Base-by-base conservation (phyloP, 2,113 vertebrate species). In the Heliornis fulica region DNA sequence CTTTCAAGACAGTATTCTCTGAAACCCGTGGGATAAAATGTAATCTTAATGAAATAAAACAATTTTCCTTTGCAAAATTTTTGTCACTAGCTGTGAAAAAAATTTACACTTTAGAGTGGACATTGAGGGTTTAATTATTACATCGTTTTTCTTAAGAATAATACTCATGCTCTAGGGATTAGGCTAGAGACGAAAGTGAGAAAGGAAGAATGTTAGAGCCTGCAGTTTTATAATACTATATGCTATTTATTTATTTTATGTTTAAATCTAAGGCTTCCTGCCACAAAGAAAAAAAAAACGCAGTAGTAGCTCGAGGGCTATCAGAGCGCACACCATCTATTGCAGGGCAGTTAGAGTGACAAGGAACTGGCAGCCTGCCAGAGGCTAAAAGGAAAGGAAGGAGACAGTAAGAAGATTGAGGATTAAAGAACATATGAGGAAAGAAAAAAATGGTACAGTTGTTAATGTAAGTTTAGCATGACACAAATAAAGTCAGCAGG, bases 231-330 rank as follows among this genome's bases (percentile, higher is more conserved):
- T 59, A 78, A 72, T 59, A 72, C 68, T 93, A 95, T 59, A 54
- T 68, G 19, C 21, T 89, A 38, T 89, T 91, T 93, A 76, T 66
- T 92, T 96, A 82, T 93, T 95, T 94, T 50, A 69, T 93, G 29
- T 75, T 94, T 90, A 86, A 92, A 14, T 64, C 40, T 83, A 34
- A 70, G n/a, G 25, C 60, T 96, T 92, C 48, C 46, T 96, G 83
- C 32, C 53, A 69, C 54, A 78, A 15, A 32, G 65, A 60, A 78
- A 50, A 82, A 83, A n/a, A 56, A 56, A 94, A 87, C 40, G 50
- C 16, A 26, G 31, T 25, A 29, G n/a, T 40, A 90, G 63, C 86
- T 93, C 7, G 34, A 89, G 69, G 43, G 28, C 56, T 43, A 15
- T 75, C 48, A 56, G 43, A 89, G 20, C 51, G 31, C 46, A 36